A percentile compares a stretch with the other conserved stretches of the same genome.
phyloP scores from a whole-genome alignment of 2,888 invertebrate species.

The Chrysotoxum bicinctum region DNA sequence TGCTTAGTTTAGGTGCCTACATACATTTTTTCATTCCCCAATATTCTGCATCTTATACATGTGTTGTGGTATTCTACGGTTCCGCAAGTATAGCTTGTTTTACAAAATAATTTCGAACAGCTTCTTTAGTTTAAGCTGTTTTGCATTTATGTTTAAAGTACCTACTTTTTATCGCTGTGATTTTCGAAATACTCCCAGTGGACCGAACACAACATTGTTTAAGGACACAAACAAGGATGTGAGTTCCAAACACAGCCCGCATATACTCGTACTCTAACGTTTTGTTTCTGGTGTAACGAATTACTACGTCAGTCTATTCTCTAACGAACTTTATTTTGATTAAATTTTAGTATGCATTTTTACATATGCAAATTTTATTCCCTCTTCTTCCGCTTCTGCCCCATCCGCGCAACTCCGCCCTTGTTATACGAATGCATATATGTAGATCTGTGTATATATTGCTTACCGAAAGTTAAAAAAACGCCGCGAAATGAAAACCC shows the following conservation, averaged over 20 bases:
- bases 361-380: constrained; percentile 69
- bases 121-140: constrained; percentile 62
- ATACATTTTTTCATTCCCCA: not conserved
- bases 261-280: constrained; percentile 7
- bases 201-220: constrained; percentile 39
- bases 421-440: constrained; percentile 7
- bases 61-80: not conserved
- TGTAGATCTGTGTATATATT: constrained; percentile 3
- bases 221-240: constrained; percentile 33
- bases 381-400: not conserved
- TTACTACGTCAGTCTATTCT: constrained; percentile 73
- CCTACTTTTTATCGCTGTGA: constrained; percentile 29
- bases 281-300: constrained; percentile 57
- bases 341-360: constrained; percentile 74
- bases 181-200: constrained; percentile 55
- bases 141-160: constrained; percentile 55
- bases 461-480: not conserved
- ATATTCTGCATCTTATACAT: not conserved
- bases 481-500: constrained; percentile 64
- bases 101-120: constrained; percentile 36
- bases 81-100: not conserved
- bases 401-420: not conserved
- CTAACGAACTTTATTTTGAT: constrained; percentile 75
- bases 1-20: no score
- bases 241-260: constrained; percentile 13